Evolutionary conservation across 2,797 vertebrate genomes (phyloP), one percentile per base, ranked within the genome.

Genomic region (Esox masquinongy): DNA sequence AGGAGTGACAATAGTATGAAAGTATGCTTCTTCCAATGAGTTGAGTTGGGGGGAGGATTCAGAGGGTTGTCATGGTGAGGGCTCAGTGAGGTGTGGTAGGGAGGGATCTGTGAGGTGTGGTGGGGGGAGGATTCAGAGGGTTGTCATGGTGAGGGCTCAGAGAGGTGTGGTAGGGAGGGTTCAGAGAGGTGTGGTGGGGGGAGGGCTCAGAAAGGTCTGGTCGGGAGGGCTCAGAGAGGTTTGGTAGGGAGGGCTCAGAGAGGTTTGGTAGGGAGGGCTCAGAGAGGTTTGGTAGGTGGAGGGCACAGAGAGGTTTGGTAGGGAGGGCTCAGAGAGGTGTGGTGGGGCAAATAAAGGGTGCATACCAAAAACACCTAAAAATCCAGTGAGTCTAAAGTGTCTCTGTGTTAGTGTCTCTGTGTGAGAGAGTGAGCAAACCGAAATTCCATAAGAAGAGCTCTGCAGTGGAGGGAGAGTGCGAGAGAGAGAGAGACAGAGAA

Each of bases 381-480:
- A 68, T 26, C 17, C 8, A 50, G 2, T 50, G 16, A 50, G 49
- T 50, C 49, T 14, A 19, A 8, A 19, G 83, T 72, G 76, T 80
- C 76, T 84, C 69, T 67, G 76, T 73, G 76, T 68, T 61, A 29
- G 73, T 53, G 70, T 68, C 3, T 68, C 8, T 74, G 73, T 68
- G 74, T 74, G 64, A 24, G 72, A 70, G 84, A 80, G 84, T 76
- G 84, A 76, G 84, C 88, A 92, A 86, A 90, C 83, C 91, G 85
- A 90, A 85, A 89, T 85, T 83, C 87, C 85, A 89, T 85, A 85
- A 90, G 85, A 85, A 92, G 87, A 90, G 86, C 84, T 88, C 89
- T 82, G 93, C 90, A 89, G 90, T 87, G 88, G 87, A 67, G 73
- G 79, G 76, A 83, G 73, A 36, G 68, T 39, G 67, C 73, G 75